These are phyloP conservation scores for Cerceris ruficornis DNA, from an alignment of 2,888 invertebrate genomes.

Conservation along the genomic window DNA sequence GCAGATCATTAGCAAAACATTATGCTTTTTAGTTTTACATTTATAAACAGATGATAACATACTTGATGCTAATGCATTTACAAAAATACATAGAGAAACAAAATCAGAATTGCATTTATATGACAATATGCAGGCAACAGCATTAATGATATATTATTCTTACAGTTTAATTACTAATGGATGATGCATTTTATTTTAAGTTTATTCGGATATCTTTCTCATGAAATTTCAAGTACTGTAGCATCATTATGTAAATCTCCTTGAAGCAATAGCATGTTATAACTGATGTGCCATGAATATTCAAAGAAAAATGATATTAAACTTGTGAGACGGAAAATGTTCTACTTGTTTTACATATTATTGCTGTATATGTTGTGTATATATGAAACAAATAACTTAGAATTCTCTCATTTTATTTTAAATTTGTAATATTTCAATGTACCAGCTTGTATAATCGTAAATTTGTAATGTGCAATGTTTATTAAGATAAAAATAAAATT, in stretches of 20 bases:
- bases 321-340: no score
- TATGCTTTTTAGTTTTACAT: slow-evolving; percentile 18
- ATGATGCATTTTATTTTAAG: no score
- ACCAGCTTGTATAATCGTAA: no score
- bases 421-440: no score
- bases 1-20: slow-evolving; percentile 2
- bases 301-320: no score
- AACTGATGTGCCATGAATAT: background rate
- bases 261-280: background rate
- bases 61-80: slow-evolving; percentile 31
- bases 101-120: background rate
- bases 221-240: slow-evolving; percentile 14
- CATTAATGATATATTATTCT: background rate
- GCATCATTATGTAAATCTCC: background rate
- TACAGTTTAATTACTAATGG: no score
- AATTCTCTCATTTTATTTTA: no score
- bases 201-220: slow-evolving; percentile 7
- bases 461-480: no score
- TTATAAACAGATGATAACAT: background rate
- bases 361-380: no score
- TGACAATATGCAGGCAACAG: slow-evolving; percentile 26
- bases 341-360: no score
- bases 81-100: background rate
- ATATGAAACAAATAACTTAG: no score
- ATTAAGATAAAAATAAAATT: no score